Conservation (phyloP, 2,113 vertebrate genomes). For the Elephantulus edwardii region DNA sequence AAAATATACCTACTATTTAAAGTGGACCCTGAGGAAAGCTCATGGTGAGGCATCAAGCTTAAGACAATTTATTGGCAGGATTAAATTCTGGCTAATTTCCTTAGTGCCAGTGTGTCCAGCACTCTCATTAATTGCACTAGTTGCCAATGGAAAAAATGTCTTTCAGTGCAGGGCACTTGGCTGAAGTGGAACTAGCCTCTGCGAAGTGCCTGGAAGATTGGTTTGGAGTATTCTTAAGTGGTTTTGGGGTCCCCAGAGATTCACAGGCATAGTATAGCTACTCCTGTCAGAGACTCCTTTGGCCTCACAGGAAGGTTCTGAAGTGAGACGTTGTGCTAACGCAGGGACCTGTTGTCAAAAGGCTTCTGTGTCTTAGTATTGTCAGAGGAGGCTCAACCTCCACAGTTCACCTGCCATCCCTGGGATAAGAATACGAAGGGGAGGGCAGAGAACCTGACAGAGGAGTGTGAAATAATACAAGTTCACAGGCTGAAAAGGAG, state of each 20-base stretch:
- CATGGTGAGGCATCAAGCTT: background rate
- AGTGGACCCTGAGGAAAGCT: background rate
- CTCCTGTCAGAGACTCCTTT: conserved; percentile 40
- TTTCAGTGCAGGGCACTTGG: conserved; percentile 47
- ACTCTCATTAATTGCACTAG: conserved; percentile 17
- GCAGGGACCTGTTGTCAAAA: background rate
- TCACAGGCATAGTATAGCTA: background rate
- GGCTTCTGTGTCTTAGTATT: background rate
- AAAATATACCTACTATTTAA: conserved; percentile 52
- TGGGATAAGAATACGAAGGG: background rate
- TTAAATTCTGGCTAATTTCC: conserved; percentile 66
- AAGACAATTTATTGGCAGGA: conserved; percentile 42
- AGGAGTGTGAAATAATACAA: background rate
- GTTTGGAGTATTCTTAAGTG: conserved; percentile 57
- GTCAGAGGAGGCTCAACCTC: background rate
- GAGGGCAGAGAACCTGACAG: background rate
- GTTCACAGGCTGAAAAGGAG: background rate
- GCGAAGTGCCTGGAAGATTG: conserved; percentile 54
- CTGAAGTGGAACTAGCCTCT: conserved; percentile 45
- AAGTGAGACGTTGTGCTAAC: background rate
- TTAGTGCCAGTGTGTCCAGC: background rate
- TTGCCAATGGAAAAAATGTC: conserved; percentile 11
- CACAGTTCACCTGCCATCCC: background rate
- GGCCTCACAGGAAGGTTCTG: conserved; percentile 8
- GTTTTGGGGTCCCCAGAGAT: conserved; percentile 37